phyloP scores from a whole-genome alignment of 2,797 vertebrate genomes.

The Enteromius fasciolatus region DNA sequence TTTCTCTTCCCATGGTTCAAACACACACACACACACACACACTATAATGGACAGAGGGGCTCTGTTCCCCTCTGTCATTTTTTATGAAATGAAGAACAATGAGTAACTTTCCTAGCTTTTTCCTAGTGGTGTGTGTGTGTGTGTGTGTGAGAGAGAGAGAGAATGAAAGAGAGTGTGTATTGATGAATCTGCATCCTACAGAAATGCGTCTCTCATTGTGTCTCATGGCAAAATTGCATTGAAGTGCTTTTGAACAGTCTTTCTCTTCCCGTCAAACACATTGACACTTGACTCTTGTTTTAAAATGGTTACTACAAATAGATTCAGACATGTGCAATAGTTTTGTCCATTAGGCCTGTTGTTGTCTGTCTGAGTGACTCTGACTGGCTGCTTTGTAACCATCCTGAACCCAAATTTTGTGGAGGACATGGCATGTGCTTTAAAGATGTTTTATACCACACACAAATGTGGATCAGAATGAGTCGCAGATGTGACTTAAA shows the following conservation, averaged over 20 bases:
- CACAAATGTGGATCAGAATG: constrained; percentile 31
- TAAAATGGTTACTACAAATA: constrained; percentile 30
- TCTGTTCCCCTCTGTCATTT: constrained; percentile 36
- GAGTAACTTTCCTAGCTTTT: constrained; percentile 38
- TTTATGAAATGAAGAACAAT: constrained; percentile 29
- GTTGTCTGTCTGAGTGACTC: constrained; percentile 19
- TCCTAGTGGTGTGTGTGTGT: constrained; percentile 1
- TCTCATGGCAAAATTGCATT: constrained; percentile 18
- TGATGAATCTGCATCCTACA: constrained; percentile 12
- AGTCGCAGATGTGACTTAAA: constrained; percentile 26
- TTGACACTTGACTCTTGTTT: constrained; percentile 10
- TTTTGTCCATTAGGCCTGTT: constrained; percentile 27
- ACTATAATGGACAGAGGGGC: constrained; percentile 36
- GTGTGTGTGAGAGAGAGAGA: constrained; percentile 2
- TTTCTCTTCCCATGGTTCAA: constrained; percentile 29
- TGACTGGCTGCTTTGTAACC: constrained; percentile 44
- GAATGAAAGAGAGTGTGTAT: not conserved
- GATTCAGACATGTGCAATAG: constrained; percentile 14
- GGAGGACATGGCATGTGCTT: constrained; percentile 53
- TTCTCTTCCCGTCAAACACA: constrained; percentile 19
- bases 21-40: constrained; percentile 35
- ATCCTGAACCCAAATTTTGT: constrained; percentile 26
- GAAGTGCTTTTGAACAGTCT: constrained; percentile 29
- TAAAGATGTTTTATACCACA: constrained; percentile 52
- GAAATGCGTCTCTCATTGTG: not conserved